These are phyloP conservation scores for Characodon lateralis DNA, from an alignment of 2,797 vertebrate genomes.

Conservation along the genomic window DNA sequence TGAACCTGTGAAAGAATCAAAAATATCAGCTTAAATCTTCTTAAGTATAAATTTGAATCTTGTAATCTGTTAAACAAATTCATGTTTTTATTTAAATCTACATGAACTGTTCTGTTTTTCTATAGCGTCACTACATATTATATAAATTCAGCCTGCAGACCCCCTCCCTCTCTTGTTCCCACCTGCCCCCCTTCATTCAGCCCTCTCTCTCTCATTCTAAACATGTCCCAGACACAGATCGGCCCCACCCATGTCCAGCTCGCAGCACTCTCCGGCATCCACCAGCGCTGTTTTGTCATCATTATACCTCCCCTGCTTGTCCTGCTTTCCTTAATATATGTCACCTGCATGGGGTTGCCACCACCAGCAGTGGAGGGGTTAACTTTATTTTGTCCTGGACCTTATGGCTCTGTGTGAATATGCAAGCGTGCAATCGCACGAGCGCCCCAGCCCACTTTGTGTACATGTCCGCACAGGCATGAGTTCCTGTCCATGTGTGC, in stretches of 20 bases:
- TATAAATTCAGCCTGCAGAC: conserved; percentile 49
- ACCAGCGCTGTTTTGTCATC: conserved; percentile 77
- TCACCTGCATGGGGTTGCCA: conserved; percentile 72
- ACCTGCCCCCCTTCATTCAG: conserved; percentile 22
- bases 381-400: conserved; percentile 85
- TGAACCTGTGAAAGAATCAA: neutral
- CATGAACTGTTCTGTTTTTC: neutral
- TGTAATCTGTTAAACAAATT: neutral
- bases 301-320: conserved; percentile 74
- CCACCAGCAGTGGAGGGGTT: conserved; percentile 83
- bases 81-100: neutral
- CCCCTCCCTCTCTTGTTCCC: conserved; percentile 26
- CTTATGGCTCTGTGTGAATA: conserved; percentile 64
- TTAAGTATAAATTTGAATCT: neutral
- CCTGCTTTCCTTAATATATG: conserved; percentile 73
- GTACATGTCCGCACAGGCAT: conserved; percentile 69
- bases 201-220: conserved; percentile 41
- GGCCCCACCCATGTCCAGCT: conserved; percentile 75
- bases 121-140: conserved; percentile 25
- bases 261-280: conserved; percentile 55
- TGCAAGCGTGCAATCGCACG: conserved; percentile 56
- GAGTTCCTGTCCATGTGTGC: conserved; percentile 53
- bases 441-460: conserved; percentile 50
- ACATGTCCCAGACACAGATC: conserved; percentile 57
- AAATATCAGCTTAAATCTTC: neutral